Percentiles rank a stretch among this genome's conserved stretches.
phyloP scores from a whole-genome alignment of 2,113 vertebrate genomes.

The Cervus canadensis region DNA sequence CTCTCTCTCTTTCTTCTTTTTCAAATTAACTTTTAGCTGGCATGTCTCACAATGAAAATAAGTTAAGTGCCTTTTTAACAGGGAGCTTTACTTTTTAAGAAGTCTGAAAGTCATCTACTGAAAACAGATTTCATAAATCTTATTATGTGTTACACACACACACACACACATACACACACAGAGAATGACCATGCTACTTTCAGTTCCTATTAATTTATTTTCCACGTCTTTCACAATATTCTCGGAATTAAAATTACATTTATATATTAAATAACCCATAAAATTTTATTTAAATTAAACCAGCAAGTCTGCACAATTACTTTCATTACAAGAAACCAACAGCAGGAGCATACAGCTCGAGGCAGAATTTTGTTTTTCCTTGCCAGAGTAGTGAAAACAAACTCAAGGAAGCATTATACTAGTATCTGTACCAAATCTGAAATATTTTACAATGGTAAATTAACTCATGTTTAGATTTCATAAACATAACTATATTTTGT shows the following conservation, averaged over 20 bases:
- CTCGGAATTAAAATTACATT: constrained; percentile 56
- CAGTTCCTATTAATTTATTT: constrained; percentile 69
- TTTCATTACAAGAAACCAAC: not conserved
- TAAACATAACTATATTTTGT: constrained; percentile 4
- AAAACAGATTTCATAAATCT: constrained; percentile 61
- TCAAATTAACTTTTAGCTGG: not conserved
- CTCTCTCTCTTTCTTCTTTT: not conserved
- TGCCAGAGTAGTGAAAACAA: not conserved
- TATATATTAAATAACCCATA: constrained; percentile 59
- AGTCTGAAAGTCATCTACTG: not conserved
- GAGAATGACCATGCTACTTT: constrained; percentile 50
- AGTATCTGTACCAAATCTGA: not conserved
- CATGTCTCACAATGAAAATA: constrained; percentile 1
- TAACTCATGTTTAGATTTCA: not conserved
- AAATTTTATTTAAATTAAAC: not conserved
- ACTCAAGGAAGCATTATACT: not conserved
- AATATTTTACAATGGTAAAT: not conserved
- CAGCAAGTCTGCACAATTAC: constrained; percentile 12
- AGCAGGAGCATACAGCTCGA: not conserved
- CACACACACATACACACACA: not conserved
- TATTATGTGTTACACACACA: not conserved
- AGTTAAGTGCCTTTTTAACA: constrained; percentile 14
- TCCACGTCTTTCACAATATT: constrained; percentile 74
- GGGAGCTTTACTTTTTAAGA: constrained; percentile 42
- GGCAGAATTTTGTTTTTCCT: not conserved